Evolutionary conservation across 2,888 invertebrate species (phyloP).

Genomic region (Rhodophaea formosa): DNA sequence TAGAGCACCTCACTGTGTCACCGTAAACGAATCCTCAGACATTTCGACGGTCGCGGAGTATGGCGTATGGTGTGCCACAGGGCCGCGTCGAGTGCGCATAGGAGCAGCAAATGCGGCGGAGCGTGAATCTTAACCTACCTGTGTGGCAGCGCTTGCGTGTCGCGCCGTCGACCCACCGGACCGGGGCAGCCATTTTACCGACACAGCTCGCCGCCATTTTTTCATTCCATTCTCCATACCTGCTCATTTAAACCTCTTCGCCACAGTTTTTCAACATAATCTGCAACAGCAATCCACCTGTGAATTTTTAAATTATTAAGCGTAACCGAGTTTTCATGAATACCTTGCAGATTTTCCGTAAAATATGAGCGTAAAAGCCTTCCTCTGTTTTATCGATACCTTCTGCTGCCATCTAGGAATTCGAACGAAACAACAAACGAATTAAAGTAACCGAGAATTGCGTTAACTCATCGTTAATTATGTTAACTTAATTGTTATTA

Average conservation of each 20-base stretch:
- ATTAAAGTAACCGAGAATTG: neutral
- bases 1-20: slow-evolving; percentile 69
- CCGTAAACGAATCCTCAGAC: slow-evolving; percentile 63
- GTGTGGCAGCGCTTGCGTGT: slow-evolving; percentile 73
- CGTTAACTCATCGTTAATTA: neutral
- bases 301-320: neutral
- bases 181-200: slow-evolving; percentile 64
- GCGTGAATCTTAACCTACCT: slow-evolving; percentile 80
- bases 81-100: slow-evolving; percentile 69
- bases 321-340: neutral
- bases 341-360: neutral
- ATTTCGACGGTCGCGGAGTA: slow-evolving; percentile 57
- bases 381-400: slow-evolving; percentile 48
- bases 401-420: slow-evolving; percentile 46
- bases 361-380: slow-evolving; percentile 43
- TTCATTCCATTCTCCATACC: slow-evolving; percentile 47
- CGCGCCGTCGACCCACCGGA: slow-evolving; percentile 55
- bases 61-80: slow-evolving; percentile 45
- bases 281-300: neutral
- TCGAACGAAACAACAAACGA: too few relatives aligned
- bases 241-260: slow-evolving; percentile 1
- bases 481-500: neutral
- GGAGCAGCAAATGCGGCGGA: slow-evolving; percentile 75
- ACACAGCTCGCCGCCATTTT: slow-evolving; percentile 55
- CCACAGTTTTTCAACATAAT: neutral